Evolutionary conservation across 2,888 invertebrate species (phyloP), one percentile per base, ranked within the genome.

Genomic region (Cylindroiulus punctatus): DNA sequence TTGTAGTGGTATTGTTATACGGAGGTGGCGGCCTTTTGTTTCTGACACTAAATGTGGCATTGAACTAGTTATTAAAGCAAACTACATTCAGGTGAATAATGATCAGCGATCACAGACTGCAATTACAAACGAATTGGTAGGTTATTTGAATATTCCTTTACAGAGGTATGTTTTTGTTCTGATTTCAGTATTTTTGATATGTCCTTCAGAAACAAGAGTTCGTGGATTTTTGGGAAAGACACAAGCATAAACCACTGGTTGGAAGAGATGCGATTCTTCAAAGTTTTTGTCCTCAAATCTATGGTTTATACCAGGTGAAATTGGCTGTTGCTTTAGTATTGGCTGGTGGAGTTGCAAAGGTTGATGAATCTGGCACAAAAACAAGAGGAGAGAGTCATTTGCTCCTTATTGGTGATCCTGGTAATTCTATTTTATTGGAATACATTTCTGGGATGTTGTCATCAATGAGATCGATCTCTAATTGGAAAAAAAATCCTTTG

Each of bases 261-360:
- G 96, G 94, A 0, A 92, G 97, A 88, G 95, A 97, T 91, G 92
- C 93, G 88, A 96, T 97, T 89, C 90, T 97, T 76, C 92, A 94
- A 87, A 95, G 96, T 85, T 93, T 97, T 88, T 96, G 96, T 91
- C 96, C 97, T n/a, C 94, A 96, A 92, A 95, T 95, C 2, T 97
- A 95, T 91, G 97, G 97, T n/a, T 92, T 97, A 89, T 95, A 96
- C 90, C 92, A 95, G 86, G 95, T 96, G 0, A 97, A 98, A 92
- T 91, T 97, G 87, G 96, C 97, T n/a, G 92, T 97, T 17, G 93
- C 95, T 32, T 92, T 97, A 32, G 94, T 90, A 90, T 92, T 90
- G 86, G 90, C 91, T 87, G 92, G 92, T 32, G 93, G 93, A 5
- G 92, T 92, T 3, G 90, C 91, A 89, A 90, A 91, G 87, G 88